Percentiles rank a stretch among this genome's conserved stretches.
These are phyloP conservation scores for Contarinia nasturtii DNA, from an alignment of 1,140 invertebrate genomes.

Conservation along the genomic window DNA sequence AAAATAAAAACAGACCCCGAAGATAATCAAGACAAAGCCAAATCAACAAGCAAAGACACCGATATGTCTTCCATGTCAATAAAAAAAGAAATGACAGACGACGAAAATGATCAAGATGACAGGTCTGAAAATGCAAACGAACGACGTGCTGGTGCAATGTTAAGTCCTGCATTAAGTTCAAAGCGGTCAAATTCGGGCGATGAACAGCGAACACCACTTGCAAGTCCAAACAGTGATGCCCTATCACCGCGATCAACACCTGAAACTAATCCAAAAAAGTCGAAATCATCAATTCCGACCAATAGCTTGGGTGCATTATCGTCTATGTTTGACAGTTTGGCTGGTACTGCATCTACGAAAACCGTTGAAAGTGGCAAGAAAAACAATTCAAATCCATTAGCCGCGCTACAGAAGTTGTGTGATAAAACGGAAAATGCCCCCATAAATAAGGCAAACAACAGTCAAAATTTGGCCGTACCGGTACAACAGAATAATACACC, in stretches of 20 bases:
- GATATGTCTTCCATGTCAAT: constrained; percentile 22
- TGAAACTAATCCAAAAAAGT: constrained; percentile 32
- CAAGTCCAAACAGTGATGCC: constrained; percentile 56
- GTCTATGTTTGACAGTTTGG: constrained; percentile 75
- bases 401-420: constrained; percentile 83
- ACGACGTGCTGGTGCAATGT: constrained; percentile 14
- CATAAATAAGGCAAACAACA: constrained; percentile 18
- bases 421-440: constrained; percentile 75
- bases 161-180: constrained; percentile 35
- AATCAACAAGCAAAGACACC: constrained; percentile 8
- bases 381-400: constrained; percentile 65
- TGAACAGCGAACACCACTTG: constrained; percentile 17
- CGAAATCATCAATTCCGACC: constrained; percentile 34
- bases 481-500: constrained; percentile 16
- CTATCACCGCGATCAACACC: constrained; percentile 46
- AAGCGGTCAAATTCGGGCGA: constrained; percentile 11
- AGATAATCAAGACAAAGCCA: constrained; percentile 28
- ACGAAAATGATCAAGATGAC: constrained; percentile 29
- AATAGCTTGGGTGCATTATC: constrained; percentile 63
- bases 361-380: constrained; percentile 30
- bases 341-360: constrained; percentile 29
- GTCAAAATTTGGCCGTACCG: constrained; percentile 7
- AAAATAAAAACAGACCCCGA: constrained; percentile 28
- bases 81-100: constrained; percentile 33
- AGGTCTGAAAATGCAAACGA: constrained; percentile 19